Conservation (phyloP, 1,140 invertebrate genomes). For the Drosophila subpulchrella region DNA sequence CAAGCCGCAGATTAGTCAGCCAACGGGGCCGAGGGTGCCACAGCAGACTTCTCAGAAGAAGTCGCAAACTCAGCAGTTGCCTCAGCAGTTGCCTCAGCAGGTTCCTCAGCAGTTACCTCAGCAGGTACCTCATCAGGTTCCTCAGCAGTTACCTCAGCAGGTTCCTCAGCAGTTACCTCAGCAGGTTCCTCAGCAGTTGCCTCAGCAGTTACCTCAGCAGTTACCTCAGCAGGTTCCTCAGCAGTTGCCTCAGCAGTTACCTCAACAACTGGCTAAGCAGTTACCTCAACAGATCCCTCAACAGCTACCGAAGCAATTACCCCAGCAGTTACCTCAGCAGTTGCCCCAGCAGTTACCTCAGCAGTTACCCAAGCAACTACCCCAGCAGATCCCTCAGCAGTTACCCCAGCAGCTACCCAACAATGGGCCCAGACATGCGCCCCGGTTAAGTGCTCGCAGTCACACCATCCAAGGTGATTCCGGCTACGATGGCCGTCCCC, state of each 20-base stretch:
- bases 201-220: not conserved
- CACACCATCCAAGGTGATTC: conserved; percentile 52
- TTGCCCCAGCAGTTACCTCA: not conserved
- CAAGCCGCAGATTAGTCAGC: conserved; percentile 35
- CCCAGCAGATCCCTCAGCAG: not conserved
- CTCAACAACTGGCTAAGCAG: not conserved
- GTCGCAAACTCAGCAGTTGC: not conserved
- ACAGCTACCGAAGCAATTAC: not conserved
- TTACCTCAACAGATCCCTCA: not conserved
- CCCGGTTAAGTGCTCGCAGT: conserved; percentile 52
- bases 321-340: not conserved
- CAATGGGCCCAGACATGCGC: conserved; percentile 1
- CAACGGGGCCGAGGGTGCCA: conserved; percentile 7
- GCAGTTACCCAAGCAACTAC: not conserved
- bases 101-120: not conserved
- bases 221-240: not conserved
- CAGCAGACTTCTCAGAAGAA: not conserved
- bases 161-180: not conserved
- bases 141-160: not conserved
- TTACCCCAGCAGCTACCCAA: conserved; percentile 5
- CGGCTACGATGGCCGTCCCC: conserved; percentile 29
- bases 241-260: not conserved
- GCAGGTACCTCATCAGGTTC: not conserved
- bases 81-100: not conserved
- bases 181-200: not conserved